These are phyloP conservation scores for Mythimna lalbum DNA, from an alignment of 2,888 invertebrate species.

Conservation along the genomic window DNA sequence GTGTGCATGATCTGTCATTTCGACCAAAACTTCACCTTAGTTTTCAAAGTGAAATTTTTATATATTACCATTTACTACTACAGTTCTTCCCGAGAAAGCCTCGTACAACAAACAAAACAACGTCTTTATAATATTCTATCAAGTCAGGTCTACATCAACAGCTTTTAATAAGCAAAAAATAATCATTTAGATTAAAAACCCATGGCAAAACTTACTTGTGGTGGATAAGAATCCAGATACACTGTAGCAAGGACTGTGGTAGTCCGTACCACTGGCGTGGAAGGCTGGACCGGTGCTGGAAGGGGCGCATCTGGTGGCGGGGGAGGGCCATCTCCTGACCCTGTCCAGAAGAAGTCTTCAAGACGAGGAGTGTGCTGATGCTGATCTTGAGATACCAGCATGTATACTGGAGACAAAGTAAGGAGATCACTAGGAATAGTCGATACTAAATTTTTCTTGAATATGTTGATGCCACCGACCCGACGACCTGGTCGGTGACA, in stretches of 20 bases:
- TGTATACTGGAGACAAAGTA: slow-evolving; percentile 74
- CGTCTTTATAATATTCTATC: too few relatives aligned
- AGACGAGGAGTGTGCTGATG: slow-evolving; percentile 90
- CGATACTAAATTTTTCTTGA: too few relatives aligned
- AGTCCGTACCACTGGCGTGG: slow-evolving; percentile 90
- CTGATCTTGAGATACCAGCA: slow-evolving; percentile 84
- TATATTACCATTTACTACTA: too few relatives aligned
- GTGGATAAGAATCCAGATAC: slow-evolving; percentile 91
- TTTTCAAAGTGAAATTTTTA: too few relatives aligned
- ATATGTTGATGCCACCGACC: too few relatives aligned
- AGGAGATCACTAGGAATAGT: not conserved
- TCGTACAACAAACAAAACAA: too few relatives aligned
- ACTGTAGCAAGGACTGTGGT: slow-evolving; percentile 94
- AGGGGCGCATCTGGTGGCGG: slow-evolving; percentile 89
- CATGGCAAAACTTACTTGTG: slow-evolving; percentile 74
- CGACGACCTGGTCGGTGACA: too few relatives aligned
- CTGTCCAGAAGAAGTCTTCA: slow-evolving; percentile 97
- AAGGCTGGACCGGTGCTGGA: slow-evolving; percentile 78
- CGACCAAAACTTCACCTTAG: too few relatives aligned
- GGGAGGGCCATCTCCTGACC: slow-evolving; percentile 95
- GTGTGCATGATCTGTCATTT: too few relatives aligned
- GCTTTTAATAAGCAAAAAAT: not conserved
- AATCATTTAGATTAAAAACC: not conserved
- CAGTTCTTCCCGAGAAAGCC: too few relatives aligned
- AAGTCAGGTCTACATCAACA: too few relatives aligned